Evolutionary conservation across 2,113 vertebrate genomes (phyloP), one percentile per base, ranked within the genome.

Genomic region (Atractosteus spatula): DNA sequence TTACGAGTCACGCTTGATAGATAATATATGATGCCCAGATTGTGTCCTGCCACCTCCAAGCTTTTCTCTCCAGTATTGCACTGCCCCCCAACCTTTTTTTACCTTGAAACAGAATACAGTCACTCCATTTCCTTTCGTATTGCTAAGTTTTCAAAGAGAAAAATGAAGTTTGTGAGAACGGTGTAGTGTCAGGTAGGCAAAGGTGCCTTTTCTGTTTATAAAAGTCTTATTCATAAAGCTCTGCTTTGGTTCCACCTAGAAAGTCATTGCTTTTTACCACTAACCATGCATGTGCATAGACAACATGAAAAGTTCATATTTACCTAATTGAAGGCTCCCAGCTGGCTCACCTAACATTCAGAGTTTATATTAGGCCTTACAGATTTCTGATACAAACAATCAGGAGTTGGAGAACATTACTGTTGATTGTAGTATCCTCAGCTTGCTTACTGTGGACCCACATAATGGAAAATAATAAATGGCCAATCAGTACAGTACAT

Each of bases 1-100:
- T 73, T 84, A 86, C 71, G 8, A 80, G 81, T 87, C 79, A 80
- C 74, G 81, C 77, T 80, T 84, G 84, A 84, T 81, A 81, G 80
- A 87, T 88, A 89, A 87, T 81, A 83, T 74, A 79, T 74, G 79
- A 70, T 47, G 66, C 17, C 68, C 78, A 57, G 8, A 73, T 65
- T 29, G 81, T 76, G 76, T 74, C 16, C 62, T 55, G 14, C 74
- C 63, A 69, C 47, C 66, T 62, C 71, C 3, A 12, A 12, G 56
- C 13, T 12, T 59, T 12, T 59, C 56, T 59, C 56, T 59, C 56
- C 44, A 64, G 70, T 70, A 68, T 71, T 51, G 16, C 71, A 79
- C 69, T 42, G 59, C 51, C 55, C 63, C 12, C 56, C 71, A 45
- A 8, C 41, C 43, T 62, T 76, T 43, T 74, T 64, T 44, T 51